phyloP scores from a whole-genome alignment of 2,888 invertebrate species.

The Azorinus chamasolen region DNA sequence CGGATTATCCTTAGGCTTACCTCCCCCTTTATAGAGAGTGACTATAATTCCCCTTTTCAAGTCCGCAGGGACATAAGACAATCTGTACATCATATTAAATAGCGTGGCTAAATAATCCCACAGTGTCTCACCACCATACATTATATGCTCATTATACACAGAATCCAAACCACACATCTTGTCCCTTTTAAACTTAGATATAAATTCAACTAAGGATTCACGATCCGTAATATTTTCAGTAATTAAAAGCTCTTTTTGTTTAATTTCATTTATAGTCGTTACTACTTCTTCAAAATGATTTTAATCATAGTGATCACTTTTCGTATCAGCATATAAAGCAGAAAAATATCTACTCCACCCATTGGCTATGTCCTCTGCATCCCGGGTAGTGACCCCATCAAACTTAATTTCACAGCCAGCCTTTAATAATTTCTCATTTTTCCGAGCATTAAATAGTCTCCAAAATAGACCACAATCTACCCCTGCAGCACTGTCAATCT shows the following conservation, averaged over 20 bases:
- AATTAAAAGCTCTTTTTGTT: neutral
- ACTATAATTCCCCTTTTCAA: constrained; percentile 22
- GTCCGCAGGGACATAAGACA: too few species aligned
- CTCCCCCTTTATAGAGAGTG: constrained; percentile 24
- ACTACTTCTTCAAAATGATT: neutral
- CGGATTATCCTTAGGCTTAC: constrained; percentile 26
- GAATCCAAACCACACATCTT: too few species aligned
- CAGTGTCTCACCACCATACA: too few species aligned
- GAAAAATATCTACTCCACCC: neutral
- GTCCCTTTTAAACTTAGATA: too few species aligned
- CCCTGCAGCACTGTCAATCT: constrained; percentile 11
- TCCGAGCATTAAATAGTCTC: constrained; percentile 1
- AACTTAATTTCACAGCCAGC: too few species aligned
- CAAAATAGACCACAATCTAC: neutral
- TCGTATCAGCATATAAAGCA: neutral
- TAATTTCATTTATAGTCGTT: neutral
- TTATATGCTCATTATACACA: too few species aligned
- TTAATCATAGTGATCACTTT: neutral
- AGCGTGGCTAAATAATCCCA: neutral
- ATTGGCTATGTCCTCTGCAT: neutral
- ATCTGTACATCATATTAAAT: too few species aligned
- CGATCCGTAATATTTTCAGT: neutral
- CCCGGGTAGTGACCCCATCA: constrained; percentile 1
- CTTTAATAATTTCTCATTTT: too few species aligned
- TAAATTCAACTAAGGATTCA: neutral